These are phyloP conservation scores for Passer domesticus DNA, from an alignment of 2,113 vertebrate species.

Conservation along the genomic window DNA sequence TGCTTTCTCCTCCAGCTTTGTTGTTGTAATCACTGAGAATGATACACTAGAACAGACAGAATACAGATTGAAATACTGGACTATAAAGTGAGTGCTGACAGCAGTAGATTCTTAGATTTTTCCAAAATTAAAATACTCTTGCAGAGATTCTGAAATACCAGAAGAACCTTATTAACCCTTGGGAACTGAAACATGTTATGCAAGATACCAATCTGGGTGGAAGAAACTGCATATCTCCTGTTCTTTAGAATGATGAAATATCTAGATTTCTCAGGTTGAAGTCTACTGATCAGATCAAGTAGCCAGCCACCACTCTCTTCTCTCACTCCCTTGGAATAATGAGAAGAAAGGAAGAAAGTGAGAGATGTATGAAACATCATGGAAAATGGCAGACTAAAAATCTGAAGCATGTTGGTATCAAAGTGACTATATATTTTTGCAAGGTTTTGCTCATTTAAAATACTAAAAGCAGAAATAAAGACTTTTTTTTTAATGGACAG, in stretches of 20 bases:
- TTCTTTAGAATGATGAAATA: neutral
- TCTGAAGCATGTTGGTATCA: neutral
- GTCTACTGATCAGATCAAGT: neutral
- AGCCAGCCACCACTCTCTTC: neutral
- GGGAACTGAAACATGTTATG: neutral
- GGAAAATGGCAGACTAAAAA: neutral
- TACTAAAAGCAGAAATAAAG: neutral
- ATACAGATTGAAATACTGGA: neutral
- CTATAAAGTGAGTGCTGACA: neutral
- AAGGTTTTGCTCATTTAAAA: neutral
- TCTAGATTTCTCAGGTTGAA: neutral
- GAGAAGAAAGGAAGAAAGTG: neutral
- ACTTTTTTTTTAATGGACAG: fast-evolving
- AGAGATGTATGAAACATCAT: neutral
- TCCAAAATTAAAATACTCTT: neutral
- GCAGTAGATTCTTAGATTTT: neutral
- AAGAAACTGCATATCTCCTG: neutral
- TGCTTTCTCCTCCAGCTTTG: neutral
- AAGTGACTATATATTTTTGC: neutral
- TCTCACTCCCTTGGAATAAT: neutral
- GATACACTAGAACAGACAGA: neutral
- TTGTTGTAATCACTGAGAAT: neutral
- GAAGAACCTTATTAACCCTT: neutral
- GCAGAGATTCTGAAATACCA: neutral
- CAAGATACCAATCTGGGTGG: neutral